A percentile compares a stretch with the other conserved stretches of the same genome.
Conservation (phyloP, 2,113 vertebrate genomes). For the Jaculus jaculus region DNA sequence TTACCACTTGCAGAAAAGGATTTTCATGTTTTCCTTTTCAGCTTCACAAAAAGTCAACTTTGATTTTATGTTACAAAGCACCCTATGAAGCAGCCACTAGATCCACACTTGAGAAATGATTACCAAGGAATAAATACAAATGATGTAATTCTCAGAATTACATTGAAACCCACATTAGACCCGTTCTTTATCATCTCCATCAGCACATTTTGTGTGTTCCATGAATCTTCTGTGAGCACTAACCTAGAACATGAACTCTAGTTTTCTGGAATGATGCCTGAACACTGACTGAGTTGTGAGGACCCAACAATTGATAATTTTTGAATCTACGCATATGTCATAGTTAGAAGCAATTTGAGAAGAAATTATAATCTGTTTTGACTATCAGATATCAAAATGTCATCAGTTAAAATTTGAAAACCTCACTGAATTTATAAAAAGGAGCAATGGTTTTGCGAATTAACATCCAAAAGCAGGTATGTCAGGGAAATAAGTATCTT, state of each 20-base stretch:
- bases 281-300: no score
- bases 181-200: slow-evolving; percentile 26
- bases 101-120: slow-evolving; percentile 71
- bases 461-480: neutral
- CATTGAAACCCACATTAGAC: slow-evolving; percentile 4
- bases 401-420: slow-evolving; percentile 34
- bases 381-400: neutral
- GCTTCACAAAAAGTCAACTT: slow-evolving; percentile 76
- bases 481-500: slow-evolving; percentile 20
- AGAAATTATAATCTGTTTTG: slow-evolving; percentile 31
- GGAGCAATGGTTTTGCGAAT: neutral
- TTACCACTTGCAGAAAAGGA: slow-evolving; percentile 67
- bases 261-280: no score
- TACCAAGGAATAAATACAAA: slow-evolving; percentile 66
- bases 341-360: neutral
- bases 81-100: slow-evolving; percentile 77
- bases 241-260: neutral
- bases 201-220: slow-evolving; percentile 7
- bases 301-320: slow-evolving; percentile 20
- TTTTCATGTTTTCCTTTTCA: slow-evolving; percentile 59
- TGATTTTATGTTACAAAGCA: slow-evolving; percentile 79
- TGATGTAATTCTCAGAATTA: slow-evolving; percentile 62
- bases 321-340: neutral
- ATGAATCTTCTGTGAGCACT: slow-evolving; percentile 23
- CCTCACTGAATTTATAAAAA: neutral